Base-by-base conservation (phyloP, 2,113 vertebrate species). In the Dicaeum eximium region DNA sequence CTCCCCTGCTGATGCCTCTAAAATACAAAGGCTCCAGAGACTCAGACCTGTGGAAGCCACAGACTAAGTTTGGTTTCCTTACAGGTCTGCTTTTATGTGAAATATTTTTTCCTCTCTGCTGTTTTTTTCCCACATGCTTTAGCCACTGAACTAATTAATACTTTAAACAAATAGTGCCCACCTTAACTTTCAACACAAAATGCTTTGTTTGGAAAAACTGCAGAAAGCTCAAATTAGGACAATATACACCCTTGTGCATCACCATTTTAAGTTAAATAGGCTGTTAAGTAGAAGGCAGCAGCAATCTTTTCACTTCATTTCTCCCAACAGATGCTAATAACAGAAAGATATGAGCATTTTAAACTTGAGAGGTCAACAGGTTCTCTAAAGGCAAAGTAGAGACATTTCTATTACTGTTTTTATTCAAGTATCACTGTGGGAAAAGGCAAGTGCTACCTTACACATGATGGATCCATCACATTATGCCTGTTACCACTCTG, bases 221-320 rank as follows among this genome's bases (percentile, higher is more conserved):
- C n/a, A 69, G 44, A 56, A 51, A 48, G 40, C 69, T 64, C 72
- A 92, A 70, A 94, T 94, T 65, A 85, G 65, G 53, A 61, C 78
- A 91, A 47, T 8, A 50, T 8, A 48, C 10, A 51, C 1, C 0
- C 31, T 1, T 44, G 80, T 11, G 5, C 60, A 79, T 80, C 64
- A 70, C 38, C n/a, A 51, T 73, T 94, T 95, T 57, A 60, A 95
- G 60, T 91, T 94, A 91, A 93, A 65, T 27, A 90, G 57, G 71
- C 33, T 91, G 60, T 73, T 93, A 66, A 88, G 51, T 10, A 83
- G 60, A 84, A 50, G n/a, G 74, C 82, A 74, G 74, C 60, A 87
- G 67, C 50, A 67, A 82, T 87, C 53, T 78, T 74, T 88, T 70
- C 90, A 89, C 50, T 93, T 80, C 30, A 60, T 54, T 88, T 92